Evolutionary conservation across 2,888 invertebrate genomes (phyloP).

Genomic region (Leptopilina syphax): DNA sequence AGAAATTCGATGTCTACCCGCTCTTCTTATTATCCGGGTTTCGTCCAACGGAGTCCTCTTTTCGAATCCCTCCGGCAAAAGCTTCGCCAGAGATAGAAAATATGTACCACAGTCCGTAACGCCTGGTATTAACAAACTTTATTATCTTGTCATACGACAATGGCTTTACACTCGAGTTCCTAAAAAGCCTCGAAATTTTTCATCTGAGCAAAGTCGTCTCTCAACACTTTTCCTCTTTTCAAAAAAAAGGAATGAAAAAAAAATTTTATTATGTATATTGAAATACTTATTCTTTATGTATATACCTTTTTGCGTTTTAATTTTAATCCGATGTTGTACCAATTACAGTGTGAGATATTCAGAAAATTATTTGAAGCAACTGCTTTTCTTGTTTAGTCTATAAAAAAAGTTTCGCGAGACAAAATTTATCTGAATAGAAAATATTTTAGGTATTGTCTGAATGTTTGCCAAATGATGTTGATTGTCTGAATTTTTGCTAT

Average conservation of each 20-base stretch:
- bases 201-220: conserved; percentile 35
- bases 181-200: conserved; percentile 40
- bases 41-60: conserved; percentile 16
- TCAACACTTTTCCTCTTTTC: conserved; percentile 13
- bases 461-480: too few relatives aligned
- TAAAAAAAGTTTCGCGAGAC: too few relatives aligned
- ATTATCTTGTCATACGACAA: conserved; percentile 40
- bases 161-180: conserved; percentile 40
- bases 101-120: conserved; percentile 35
- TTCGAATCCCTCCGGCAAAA: conserved; percentile 39
- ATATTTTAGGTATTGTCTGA: too few relatives aligned
- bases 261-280: background rate
- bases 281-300: conserved; percentile 25
- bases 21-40: conserved; percentile 51
- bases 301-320: background rate
- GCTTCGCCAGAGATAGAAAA: conserved; percentile 40
- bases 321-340: too few relatives aligned
- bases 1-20: conserved; percentile 54
- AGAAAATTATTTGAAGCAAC: too few relatives aligned
- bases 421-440: too few relatives aligned
- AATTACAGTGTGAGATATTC: too few relatives aligned
- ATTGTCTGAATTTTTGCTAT: too few relatives aligned
- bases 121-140: conserved; percentile 41
- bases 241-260: background rate
- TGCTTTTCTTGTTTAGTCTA: too few relatives aligned